phyloP scores from a whole-genome alignment of 2,797 vertebrate genomes.

The Rhynchonycteris naso region DNA sequence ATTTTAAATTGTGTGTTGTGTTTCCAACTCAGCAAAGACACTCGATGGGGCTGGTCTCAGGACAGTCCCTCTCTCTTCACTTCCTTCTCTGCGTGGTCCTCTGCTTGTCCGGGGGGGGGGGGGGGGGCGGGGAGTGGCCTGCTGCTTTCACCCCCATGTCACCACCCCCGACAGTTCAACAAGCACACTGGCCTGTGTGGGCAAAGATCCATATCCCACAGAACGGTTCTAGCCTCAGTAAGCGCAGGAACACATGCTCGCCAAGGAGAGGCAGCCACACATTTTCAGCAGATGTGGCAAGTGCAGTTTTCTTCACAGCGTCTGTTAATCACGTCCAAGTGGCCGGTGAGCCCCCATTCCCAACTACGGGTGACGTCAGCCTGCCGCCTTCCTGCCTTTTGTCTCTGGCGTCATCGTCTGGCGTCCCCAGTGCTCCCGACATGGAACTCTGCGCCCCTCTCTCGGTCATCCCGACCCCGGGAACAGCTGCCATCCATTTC shows the following conservation, averaged over 20 bases:
- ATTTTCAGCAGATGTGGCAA: slow-evolving; percentile 29
- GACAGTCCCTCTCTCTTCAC: fast-evolving
- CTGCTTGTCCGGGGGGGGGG: background rate
- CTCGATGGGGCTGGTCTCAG: no score
- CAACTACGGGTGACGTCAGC: background rate
- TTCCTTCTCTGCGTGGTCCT: background rate
- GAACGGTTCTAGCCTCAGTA: background rate
- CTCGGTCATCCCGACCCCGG: slow-evolving; percentile 3
- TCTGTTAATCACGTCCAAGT: slow-evolving; percentile 71
- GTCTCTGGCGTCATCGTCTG: background rate
- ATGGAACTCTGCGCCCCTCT: background rate
- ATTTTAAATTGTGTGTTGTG: background rate
- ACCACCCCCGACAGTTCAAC: background rate
- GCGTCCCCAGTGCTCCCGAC: background rate
- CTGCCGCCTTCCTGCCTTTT: background rate
- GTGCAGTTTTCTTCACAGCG: background rate
- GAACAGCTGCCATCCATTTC: slow-evolving; percentile 33
- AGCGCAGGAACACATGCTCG: background rate
- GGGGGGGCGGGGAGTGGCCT: no score
- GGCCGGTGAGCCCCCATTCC: slow-evolving; percentile 5
- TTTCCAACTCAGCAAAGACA: background rate
- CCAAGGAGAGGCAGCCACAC: slow-evolving; percentile 34
- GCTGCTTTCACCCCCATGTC: background rate
- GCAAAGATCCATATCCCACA: background rate
- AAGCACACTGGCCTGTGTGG: background rate